Conservation (phyloP, 2,888 invertebrate species). For the Sisyra nigra region DNA sequence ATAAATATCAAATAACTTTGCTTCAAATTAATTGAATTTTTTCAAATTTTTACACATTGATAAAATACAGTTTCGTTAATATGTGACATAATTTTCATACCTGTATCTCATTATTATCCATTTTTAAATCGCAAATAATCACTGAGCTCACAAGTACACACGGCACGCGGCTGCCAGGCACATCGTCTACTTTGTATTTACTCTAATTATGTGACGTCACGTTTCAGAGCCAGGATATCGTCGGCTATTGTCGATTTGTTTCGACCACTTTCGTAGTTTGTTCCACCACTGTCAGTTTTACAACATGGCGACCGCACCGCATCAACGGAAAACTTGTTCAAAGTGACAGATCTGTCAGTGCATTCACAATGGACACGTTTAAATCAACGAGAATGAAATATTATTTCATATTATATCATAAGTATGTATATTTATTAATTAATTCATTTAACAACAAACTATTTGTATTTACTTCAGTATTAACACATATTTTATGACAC, state of each 20-base stretch:
- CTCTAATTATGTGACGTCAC: conserved; percentile 55
- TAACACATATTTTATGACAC: too few species aligned
- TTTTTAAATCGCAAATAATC: conserved; percentile 23
- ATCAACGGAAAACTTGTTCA: neutral
- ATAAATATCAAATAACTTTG: neutral
- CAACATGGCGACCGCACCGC: too few species aligned
- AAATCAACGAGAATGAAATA: too few species aligned
- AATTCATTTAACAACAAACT: too few species aligned
- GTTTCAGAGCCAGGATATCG: conserved; percentile 26
- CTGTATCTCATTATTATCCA: conserved; percentile 30
- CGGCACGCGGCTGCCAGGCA: conserved; percentile 40
- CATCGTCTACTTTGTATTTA: conserved; percentile 52
- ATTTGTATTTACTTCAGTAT: too few species aligned
- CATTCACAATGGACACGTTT: neutral
- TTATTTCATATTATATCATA: too few species aligned
- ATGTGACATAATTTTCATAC: conserved; percentile 20
- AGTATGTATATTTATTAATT: too few species aligned
- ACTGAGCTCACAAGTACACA: conserved; percentile 20
- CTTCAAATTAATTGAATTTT: conserved; percentile 11
- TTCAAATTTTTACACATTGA: conserved; percentile 14
- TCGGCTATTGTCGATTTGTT: conserved; percentile 22
- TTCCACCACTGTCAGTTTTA: neutral
- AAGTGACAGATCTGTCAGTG: neutral
- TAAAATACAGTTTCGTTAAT: conserved; percentile 14
- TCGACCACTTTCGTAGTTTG: conserved; percentile 18